Evolutionary conservation across 2,888 invertebrate genomes (phyloP).

Genomic region (Hypena proboscidalis): DNA sequence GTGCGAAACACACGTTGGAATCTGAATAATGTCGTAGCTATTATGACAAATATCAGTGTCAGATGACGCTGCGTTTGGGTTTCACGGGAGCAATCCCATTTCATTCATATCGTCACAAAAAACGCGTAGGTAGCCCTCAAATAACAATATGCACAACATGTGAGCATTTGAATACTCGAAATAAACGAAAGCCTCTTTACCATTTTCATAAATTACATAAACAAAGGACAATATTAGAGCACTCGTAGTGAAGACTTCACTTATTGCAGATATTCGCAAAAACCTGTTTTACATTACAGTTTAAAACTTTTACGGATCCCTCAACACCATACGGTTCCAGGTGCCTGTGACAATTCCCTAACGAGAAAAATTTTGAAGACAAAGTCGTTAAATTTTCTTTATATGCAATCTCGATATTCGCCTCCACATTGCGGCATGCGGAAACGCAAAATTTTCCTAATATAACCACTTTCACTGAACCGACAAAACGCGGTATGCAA

Average conservation of each 20-base stretch:
- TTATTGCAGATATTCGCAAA: constrained; percentile 8
- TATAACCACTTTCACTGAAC: constrained; percentile 45
- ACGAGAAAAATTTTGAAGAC: constrained; percentile 5
- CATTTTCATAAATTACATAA: constrained; percentile 25
- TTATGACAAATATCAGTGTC: constrained; percentile 26
- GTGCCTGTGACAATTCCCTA: neutral
- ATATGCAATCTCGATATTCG: constrained; percentile 14
- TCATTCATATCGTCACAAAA: constrained; percentile 40
- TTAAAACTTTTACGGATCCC: constrained; percentile 7
- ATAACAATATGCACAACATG: constrained; percentile 25
- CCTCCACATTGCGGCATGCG: constrained; percentile 15
- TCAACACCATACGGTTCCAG: neutral
- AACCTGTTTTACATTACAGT: constrained; percentile 2
- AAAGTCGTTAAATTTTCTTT: constrained; percentile 20
- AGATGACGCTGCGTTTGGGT: constrained; percentile 21
- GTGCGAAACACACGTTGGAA: constrained; percentile 7
- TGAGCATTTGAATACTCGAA: constrained; percentile 19
- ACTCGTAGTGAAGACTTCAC: constrained; percentile 2
- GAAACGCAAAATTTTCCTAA: constrained; percentile 31
- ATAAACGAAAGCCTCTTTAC: constrained; percentile 33
- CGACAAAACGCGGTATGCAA: constrained; percentile 33
- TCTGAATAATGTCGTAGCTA: constrained; percentile 12
- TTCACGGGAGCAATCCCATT: constrained; percentile 25
- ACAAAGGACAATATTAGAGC: constrained; percentile 4
- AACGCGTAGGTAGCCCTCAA: constrained; percentile 33